These are phyloP conservation scores for Pampus argenteus DNA, from an alignment of 2,797 vertebrate species.

Conservation along the genomic window DNA sequence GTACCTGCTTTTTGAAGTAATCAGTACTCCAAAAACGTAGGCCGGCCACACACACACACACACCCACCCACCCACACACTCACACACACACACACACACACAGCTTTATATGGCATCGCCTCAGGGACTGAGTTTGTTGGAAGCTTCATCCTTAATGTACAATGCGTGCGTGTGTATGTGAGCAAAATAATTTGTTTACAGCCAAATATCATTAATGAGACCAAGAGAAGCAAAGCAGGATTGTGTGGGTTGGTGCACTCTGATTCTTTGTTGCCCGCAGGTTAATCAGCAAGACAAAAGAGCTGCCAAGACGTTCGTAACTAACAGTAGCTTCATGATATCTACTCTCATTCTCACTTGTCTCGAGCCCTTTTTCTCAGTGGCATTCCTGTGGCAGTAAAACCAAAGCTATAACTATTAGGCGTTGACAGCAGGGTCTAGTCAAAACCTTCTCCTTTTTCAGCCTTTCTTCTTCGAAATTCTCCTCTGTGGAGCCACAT, in stretches of 20 bases:
- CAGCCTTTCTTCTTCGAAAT: not conserved
- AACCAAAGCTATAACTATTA: constrained; percentile 34
- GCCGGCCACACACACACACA: constrained; percentile 10
- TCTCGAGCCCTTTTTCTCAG: constrained; percentile 36
- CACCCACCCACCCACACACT: too few relatives aligned
- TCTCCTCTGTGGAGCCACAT: not conserved
- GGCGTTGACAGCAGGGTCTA: constrained; percentile 18
- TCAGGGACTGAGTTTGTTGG: constrained; percentile 26
- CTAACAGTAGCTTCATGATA: constrained; percentile 46
- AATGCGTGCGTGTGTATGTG: not conserved
- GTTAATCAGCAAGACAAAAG: constrained; percentile 21
- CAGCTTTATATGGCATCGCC: constrained; percentile 19
- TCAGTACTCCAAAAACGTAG: not conserved
- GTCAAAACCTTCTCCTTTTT: constrained; percentile 14
- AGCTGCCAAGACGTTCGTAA: constrained; percentile 32
- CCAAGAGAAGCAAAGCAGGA: constrained; percentile 33
- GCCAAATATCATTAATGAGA: constrained; percentile 43
- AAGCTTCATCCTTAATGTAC: constrained; percentile 29
- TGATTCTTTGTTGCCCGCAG: constrained; percentile 15
- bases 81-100: constrained; percentile 25
- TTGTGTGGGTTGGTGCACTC: constrained; percentile 30
- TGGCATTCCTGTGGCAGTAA: constrained; percentile 17
- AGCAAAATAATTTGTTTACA: constrained; percentile 45
- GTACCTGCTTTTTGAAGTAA: constrained; percentile 17
- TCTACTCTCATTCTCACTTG: constrained; percentile 26